Base-by-base conservation (phyloP, 2,113 vertebrate species). In the Nannobrachium achirus region DNA sequence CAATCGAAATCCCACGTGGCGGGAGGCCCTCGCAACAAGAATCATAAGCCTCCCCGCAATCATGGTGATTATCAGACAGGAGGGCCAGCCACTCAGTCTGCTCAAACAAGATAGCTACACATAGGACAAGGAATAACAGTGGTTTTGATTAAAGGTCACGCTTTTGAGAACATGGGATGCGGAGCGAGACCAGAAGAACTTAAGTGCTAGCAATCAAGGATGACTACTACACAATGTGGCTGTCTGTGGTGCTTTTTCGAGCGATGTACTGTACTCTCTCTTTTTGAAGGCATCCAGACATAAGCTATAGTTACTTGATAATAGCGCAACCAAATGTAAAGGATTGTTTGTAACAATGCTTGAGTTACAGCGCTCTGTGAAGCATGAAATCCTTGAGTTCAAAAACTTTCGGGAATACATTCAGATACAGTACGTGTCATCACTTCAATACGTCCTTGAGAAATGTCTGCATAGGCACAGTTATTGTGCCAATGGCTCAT, bases 111-210 rank as follows among this genome's bases (percentile, higher is more conserved):
- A 66, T 25, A 41, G 63, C 65, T 48, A 33, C 55, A 64, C 25
- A 41, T 49, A 59, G 53, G 40, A 33, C 59, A 40, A 18, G 44
- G 39, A 11, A 66, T 59, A 45, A 52, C 39, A 10, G 15, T 11
- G 19, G 18, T 56, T 66, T 74, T 69, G 69, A 76, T 83, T 63
- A 62, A 83, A 71, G 52, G 44, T 72, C 45, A 64, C 58, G 56
- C 63, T 52, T 67, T 56, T n/a, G 52, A 16, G 51, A 69, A 78
- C 41, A 59, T 42, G 48, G 14, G 20, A 51, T 13, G 41, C 15
- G 10, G 10, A 9, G 53, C 1, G 55, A 7, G 19, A 53, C 2
- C 41, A 65, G 13, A 6, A 48, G 40, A 8, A 45, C n/a, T 14
- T 8, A 46, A 50, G 15, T 57, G n/a, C 33, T 44, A 55, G 48